Conservation (phyloP, 2,113 vertebrate genomes). For the Silurus asotus region DNA sequence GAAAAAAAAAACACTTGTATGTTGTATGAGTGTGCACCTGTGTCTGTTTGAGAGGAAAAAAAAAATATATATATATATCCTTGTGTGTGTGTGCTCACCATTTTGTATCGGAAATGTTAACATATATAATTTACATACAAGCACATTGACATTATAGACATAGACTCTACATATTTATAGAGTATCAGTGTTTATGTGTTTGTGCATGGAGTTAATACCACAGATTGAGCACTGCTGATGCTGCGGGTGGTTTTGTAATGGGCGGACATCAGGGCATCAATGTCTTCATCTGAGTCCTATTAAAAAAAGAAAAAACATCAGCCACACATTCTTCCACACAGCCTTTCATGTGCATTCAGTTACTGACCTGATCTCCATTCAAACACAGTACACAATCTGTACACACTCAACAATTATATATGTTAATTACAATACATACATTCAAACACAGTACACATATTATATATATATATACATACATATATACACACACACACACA, state of each 20-base stretch:
- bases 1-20: background rate
- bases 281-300: conserved; percentile 57
- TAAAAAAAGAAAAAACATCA: conserved; percentile 32
- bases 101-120: conserved; percentile 3
- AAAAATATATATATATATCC: background rate
- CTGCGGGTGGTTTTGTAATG: conserved; percentile 53
- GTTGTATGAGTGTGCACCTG: conserved; percentile 15
- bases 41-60: background rate
- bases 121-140: conserved; percentile 18
- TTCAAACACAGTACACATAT: too few species aligned
- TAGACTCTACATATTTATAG: background rate
- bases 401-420: background rate
- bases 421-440: background rate
- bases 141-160: background rate
- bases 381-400: background rate
- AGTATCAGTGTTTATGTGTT: background rate
- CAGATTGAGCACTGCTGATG: conserved; percentile 51
- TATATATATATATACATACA: too few species aligned
- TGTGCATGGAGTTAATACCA: conserved; percentile 40
- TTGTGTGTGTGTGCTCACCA: background rate
- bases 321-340: background rate
- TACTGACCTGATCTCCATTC: background rate
- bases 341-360: background rate
- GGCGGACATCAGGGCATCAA: conserved; percentile 55
- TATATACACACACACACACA: too few species aligned